Evolutionary conservation across 2,797 vertebrate genomes (phyloP).

Genomic region (Pseudocheirus occidentalis): DNA sequence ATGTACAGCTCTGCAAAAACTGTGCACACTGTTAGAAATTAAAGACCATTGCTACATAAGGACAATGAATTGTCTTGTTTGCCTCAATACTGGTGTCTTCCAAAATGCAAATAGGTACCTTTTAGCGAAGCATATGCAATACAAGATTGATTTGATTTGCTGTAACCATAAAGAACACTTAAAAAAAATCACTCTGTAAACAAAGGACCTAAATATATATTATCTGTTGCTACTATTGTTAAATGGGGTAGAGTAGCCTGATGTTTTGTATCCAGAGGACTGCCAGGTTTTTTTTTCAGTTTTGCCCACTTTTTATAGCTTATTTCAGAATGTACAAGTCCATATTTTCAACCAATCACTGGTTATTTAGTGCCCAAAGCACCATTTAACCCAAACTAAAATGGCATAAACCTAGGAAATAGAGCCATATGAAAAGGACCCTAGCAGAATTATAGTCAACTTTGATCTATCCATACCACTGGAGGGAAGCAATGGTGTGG

Average conservation of each 20-base stretch:
- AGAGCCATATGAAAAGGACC: constrained; percentile 16
- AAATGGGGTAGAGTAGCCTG: neutral
- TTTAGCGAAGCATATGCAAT: constrained; percentile 72
- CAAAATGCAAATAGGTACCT: constrained; percentile 70
- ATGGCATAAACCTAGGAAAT: constrained; percentile 37
- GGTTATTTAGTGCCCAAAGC: constrained; percentile 30
- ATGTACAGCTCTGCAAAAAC: neutral
- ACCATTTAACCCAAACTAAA: constrained; percentile 39
- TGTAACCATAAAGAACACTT: constrained; percentile 60
- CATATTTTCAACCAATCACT: constrained; percentile 41
- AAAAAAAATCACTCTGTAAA: constrained; percentile 60
- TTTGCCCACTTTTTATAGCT: constrained; percentile 53
- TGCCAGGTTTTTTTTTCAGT: constrained; percentile 53
- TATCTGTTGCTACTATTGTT: constrained; percentile 17
- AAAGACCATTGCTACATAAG: constrained; percentile 59
- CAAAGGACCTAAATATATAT: constrained; percentile 52
- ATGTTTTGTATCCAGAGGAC: neutral
- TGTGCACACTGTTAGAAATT: neutral
- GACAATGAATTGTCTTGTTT: constrained; percentile 67
- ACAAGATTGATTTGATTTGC: constrained; percentile 65
- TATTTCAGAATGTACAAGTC: constrained; percentile 54
- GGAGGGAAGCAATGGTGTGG: neutral
- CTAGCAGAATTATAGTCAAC: constrained; percentile 2
- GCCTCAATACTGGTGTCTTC: constrained; percentile 71
- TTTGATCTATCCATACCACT: constrained; percentile 22